Conservation (phyloP, 2,888 invertebrate genomes). For the Xestia sexstrigata region DNA sequence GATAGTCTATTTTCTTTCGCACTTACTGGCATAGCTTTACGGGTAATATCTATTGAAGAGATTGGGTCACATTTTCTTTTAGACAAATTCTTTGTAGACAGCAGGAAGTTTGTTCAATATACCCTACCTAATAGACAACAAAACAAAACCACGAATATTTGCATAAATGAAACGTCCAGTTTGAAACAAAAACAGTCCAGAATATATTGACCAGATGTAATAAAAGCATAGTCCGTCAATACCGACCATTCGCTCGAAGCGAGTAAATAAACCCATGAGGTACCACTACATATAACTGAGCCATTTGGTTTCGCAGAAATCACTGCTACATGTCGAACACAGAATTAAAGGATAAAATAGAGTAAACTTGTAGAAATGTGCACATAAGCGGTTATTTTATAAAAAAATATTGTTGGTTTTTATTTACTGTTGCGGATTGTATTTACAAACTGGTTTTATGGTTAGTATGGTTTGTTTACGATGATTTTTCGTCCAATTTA, state of each 20-base stretch:
- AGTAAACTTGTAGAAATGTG: slow-evolving; percentile 3
- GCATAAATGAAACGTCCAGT: slow-evolving; percentile 1
- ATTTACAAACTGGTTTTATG: not conserved
- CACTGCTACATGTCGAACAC: slow-evolving; percentile 12
- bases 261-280: slow-evolving; percentile 30
- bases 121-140: not conserved
- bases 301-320: slow-evolving; percentile 29
- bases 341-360: slow-evolving; percentile 28
- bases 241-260: slow-evolving; percentile 28
- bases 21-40: slow-evolving; percentile 43
- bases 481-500: not conserved
- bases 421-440: not conserved
- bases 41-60: slow-evolving; percentile 46
- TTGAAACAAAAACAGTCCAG: slow-evolving; percentile 4
- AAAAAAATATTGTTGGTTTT: not conserved
- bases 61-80: slow-evolving; percentile 27
- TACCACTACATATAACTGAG: not conserved
- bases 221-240: slow-evolving; percentile 29
- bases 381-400: not conserved
- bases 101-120: no score
- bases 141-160: slow-evolving; percentile 1
- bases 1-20: slow-evolving; percentile 59
- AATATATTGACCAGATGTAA: slow-evolving; percentile 29
- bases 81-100: not conserved
- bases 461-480: not conserved